Conservation (phyloP, 2,888 invertebrate species). For the Abrostola triplasia region DNA sequence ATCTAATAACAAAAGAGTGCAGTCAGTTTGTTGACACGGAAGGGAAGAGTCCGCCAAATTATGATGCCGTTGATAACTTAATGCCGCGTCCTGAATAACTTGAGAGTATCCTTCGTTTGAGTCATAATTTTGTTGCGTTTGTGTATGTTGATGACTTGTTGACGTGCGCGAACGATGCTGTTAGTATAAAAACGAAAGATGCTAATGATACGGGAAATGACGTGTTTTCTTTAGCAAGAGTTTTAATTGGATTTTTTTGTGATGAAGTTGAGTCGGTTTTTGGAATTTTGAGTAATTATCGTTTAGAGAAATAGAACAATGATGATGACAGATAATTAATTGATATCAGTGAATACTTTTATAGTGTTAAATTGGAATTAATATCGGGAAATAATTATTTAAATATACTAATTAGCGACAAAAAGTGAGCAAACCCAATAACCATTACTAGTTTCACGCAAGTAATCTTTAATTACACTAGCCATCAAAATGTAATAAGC, state of each 20-base stretch:
- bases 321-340: no score
- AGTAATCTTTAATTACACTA: conserved; percentile 11
- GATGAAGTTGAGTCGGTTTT: background rate
- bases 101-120: conserved; percentile 9
- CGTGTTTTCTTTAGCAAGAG: conserved; percentile 12
- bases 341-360: no score
- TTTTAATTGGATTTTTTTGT: conserved; percentile 7
- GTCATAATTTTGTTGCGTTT: conserved; percentile 28
- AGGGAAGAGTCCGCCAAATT: conserved; percentile 40
- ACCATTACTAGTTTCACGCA: conserved; percentile 11
- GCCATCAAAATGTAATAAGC: background rate
- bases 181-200: conserved; percentile 22
- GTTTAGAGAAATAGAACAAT: no score
- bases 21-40: conserved; percentile 39
- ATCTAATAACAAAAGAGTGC: conserved; percentile 36
- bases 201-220: conserved; percentile 17
- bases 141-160: conserved; percentile 32
- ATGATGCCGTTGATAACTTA: conserved; percentile 44
- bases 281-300: background rate
- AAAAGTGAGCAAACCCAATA: conserved; percentile 27
- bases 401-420: conserved; percentile 11
- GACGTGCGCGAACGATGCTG: conserved; percentile 12
- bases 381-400: background rate
- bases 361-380: background rate
- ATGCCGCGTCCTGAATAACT: conserved; percentile 38